A percentile compares a stretch with the other conserved stretches of the same genome.
These are phyloP conservation scores for Polymixis flavicincta DNA, from an alignment of 2,888 invertebrate species.

Conservation along the genomic window DNA sequence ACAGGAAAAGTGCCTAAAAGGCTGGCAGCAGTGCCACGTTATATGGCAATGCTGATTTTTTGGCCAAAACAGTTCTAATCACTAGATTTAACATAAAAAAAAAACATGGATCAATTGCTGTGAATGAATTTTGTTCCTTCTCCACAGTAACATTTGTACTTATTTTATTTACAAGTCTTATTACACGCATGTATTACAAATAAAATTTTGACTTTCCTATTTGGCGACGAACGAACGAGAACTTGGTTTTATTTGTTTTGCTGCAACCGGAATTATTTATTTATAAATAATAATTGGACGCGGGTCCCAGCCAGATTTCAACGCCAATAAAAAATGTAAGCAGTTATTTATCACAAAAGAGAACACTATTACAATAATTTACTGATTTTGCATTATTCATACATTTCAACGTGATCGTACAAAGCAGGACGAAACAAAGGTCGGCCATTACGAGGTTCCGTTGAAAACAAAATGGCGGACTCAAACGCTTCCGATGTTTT, in stretches of 20 bases:
- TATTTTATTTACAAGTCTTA: too few species aligned
- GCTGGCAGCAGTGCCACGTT: too few species aligned
- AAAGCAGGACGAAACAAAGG: slow-evolving; percentile 53
- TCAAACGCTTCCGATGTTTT: slow-evolving; percentile 48
- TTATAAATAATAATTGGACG: background rate
- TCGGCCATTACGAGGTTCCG: slow-evolving; percentile 57
- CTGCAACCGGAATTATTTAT: background rate
- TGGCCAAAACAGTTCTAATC: too few species aligned
- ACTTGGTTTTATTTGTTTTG: background rate
- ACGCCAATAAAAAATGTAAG: background rate
- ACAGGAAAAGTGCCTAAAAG: too few species aligned
- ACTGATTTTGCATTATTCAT: slow-evolving; percentile 37
- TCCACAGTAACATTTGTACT: too few species aligned
- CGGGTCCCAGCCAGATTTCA: background rate
- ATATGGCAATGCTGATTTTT: too few species aligned
- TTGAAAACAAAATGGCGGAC: slow-evolving; percentile 54
- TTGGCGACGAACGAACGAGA: background rate
- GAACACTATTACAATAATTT: slow-evolving; percentile 38
- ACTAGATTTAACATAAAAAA: too few species aligned
- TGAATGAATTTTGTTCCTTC: too few species aligned
- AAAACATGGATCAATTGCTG: too few species aligned
- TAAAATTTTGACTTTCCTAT: too few species aligned
- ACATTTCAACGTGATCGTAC: slow-evolving; percentile 48
- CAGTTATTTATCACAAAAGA: slow-evolving; percentile 15
- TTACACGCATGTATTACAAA: too few species aligned